Percentiles rank a stretch among this genome's conserved stretches.
Evolutionary conservation across 2,797 vertebrate genomes (phyloP).

Genomic region (Remorina albescens): DNA sequence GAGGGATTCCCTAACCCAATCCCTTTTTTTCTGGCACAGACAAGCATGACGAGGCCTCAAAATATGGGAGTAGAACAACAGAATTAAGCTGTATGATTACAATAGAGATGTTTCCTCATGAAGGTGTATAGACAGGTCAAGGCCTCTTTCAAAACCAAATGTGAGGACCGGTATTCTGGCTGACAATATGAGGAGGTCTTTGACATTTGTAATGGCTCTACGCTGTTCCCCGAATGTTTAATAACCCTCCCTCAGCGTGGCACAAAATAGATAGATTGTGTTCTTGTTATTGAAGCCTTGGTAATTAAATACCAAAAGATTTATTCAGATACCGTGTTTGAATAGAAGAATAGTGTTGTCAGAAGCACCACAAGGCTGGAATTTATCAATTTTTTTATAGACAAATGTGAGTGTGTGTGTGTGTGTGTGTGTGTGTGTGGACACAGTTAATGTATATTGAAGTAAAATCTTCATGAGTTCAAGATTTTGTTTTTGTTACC

Average conservation of each 20-base stretch:
- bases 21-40: conserved; percentile 50
- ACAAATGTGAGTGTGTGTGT: not conserved
- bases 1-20: conserved; percentile 43
- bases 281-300: conserved; percentile 33
- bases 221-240: conserved; percentile 59
- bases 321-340: conserved; percentile 25
- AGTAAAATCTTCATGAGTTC: too few species aligned
- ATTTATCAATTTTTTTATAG: conserved; percentile 3
- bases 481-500: too few species aligned
- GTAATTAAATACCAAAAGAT: conserved; percentile 32
- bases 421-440: too few species aligned
- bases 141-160: conserved; percentile 50
- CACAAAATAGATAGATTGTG: conserved; percentile 36
- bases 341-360: conserved; percentile 5
- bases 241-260: conserved; percentile 42
- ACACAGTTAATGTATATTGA: too few species aligned
- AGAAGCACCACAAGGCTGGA: not conserved
- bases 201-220: conserved; percentile 68
- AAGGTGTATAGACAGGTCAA: conserved; percentile 55
- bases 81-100: conserved; percentile 39
- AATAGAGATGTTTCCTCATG: conserved; percentile 60
- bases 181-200: conserved; percentile 65
- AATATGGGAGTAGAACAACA: conserved; percentile 33
- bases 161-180: conserved; percentile 39
- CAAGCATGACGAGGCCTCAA: conserved; percentile 24